Conservation (phyloP, 2,113 vertebrate genomes). For the Toxotes jaculatrix region DNA sequence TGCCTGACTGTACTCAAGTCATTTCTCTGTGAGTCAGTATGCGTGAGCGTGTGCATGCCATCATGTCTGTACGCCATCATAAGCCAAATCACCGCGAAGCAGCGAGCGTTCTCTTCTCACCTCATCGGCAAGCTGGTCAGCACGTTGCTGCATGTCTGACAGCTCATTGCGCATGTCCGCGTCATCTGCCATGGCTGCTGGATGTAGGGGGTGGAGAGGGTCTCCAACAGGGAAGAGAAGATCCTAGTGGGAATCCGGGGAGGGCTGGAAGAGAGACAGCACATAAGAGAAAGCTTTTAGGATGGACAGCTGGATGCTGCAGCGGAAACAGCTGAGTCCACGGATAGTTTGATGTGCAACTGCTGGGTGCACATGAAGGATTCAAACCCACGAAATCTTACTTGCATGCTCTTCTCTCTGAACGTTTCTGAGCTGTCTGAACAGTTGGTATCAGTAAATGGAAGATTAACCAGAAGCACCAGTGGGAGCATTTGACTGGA, state of each 20-base stretch:
- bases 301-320: neutral
- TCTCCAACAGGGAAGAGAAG: constrained; percentile 82
- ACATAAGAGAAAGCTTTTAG: neutral
- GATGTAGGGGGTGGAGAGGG: constrained; percentile 78
- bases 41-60: neutral
- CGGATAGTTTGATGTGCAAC: neutral
- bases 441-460: neutral
- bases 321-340: too few relatives aligned
- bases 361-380: too few relatives aligned
- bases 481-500: neutral
- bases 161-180: constrained; percentile 99
- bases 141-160: constrained; percentile 98
- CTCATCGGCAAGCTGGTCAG: constrained; percentile 97
- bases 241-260: constrained; percentile 81
- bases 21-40: neutral
- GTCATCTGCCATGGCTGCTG: constrained; percentile 94
- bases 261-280: constrained; percentile 71
- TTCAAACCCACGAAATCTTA: constrained; percentile 2
- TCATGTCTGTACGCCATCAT: neutral
- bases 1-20: neutral
- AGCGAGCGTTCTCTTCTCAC: constrained; percentile 78
- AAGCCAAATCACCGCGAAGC: neutral
- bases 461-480: constrained; percentile 1
- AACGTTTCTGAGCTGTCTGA: neutral
- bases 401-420: neutral